Conservation (phyloP, 2,113 vertebrate species). For the Uria lomvia region DNA sequence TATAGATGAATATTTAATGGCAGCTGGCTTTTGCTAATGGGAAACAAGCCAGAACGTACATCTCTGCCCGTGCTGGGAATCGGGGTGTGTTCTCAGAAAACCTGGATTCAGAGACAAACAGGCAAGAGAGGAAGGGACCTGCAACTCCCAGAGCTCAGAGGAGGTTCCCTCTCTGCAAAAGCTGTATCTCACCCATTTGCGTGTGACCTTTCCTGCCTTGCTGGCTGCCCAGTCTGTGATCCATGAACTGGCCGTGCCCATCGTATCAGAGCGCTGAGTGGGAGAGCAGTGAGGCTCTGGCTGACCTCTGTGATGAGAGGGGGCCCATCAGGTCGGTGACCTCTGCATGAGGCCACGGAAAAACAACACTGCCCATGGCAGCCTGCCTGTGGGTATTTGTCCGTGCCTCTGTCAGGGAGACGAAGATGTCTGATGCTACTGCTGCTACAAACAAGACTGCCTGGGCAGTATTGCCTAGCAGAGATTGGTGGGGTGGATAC, state of each 20-base stretch:
- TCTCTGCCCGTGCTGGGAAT: not conserved
- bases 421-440: not conserved
- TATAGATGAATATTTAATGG: not conserved
- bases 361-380: not conserved
- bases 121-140: not conserved
- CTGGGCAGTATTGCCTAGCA: not conserved
- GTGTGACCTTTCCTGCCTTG: not conserved
- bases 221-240: not conserved
- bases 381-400: not conserved
- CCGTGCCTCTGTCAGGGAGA: not conserved
- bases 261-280: rapidly evolving
- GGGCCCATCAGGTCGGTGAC: not conserved
- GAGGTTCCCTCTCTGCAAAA: not conserved
- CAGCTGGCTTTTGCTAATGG: not conserved
- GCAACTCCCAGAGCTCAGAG: not conserved
- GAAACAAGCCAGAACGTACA: not conserved
- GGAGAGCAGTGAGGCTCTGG: not conserved
- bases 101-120: not conserved
- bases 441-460: not conserved
- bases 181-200: not conserved
- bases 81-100: not conserved
- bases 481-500: not conserved
- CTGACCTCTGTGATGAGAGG: not conserved
- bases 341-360: not conserved
- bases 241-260: rapidly evolving